Evolutionary conservation across 2,888 invertebrate species (phyloP), one percentile per base, ranked within the genome.

Genomic region (Hecatera dysodea): DNA sequence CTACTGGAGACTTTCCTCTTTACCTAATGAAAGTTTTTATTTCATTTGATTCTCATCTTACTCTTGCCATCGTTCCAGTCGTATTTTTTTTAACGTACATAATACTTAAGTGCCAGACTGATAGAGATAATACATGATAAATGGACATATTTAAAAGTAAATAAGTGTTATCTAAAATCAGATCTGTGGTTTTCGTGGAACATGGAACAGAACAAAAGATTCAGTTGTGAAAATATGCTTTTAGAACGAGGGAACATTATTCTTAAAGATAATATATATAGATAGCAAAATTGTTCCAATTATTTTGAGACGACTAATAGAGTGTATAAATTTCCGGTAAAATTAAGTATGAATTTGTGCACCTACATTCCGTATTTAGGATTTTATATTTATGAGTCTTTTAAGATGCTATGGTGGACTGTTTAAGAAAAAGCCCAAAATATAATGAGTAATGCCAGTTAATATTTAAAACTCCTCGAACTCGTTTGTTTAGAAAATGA

Each of bases 361-460:
- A 42, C 22, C 8, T 17, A 39, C 46, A 55, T 55, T 29, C 55
- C 27, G 4, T 22, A 44, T 24, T 33, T 7, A 24, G n/a, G 39
- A 27, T 27, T 29, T 33, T 19, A 17, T 36, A 72, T 67, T 75
- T 46, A 57, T 42, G 50, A 55, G 0, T 19, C 12, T 19, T 29
- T 42, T 55, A 27, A 67, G 6, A 60, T 75, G 24, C 44, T 75
- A 19, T 60, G 36, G 33, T n/a, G 53, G 15, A 61, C 1, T 65
- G 42, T 77, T 64, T 39, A 33, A 27, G 24, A 27, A 19, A 44
- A 29, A 66, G 22, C 56, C 44, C 15, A 50, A 79, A 80, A 77
- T 67, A 77, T 27, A 61, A 60, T 77, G 80, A 77, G 36, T 67
- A 67, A 77, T 67, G 55, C 0, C n/a, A 50, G 48, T 22, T 55